Base-by-base conservation (phyloP, 1,140 invertebrate species). In the Telenomus remus region DNA sequence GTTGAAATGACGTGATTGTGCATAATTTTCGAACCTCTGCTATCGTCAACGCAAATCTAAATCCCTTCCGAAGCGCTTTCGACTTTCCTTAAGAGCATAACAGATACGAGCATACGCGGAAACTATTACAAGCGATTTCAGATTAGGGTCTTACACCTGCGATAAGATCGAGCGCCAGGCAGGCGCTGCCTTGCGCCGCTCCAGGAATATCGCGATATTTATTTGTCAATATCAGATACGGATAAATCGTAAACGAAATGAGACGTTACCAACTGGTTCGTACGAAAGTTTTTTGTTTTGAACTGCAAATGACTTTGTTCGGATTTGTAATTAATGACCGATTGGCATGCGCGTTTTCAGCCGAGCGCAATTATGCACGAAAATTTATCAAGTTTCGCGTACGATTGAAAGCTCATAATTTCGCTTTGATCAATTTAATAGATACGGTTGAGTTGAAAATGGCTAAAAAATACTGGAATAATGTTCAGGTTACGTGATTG, bases 71-170 rank as follows among this genome's bases (percentile, higher is more conserved):
- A 39, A 48, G 27, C 19, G 43, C 44, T 60, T 44, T 53, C 13
- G n/a, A 42, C 6, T n/a, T 53, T 35, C 16, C 16, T 47, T 47
- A 44, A 19, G 50, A 34, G 0, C 12, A 47, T 46, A 64, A 53
- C 46, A 33, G 50, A 56, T 69, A 68, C 64, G 48, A 64, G 60
- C 65, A 65, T 76, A 55, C 47, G 42, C 19, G 57, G 68, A 70
- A 76, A 76, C 68, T 48, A 61, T 76, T 71, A 71, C 56, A 55
- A 49, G 49, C 34, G 60, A 55, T 61, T 55, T 35, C 19, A 49
- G 74, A 76, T 77, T 77, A 77, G 54, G 55, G 47, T 63, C 57
- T 66, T 77, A 71, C 74, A 68, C 57, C 66, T 68, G 51, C 37
- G 68, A 71, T 66, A 76, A 57, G 44, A 77, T 71, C 74, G 39